Conservation (phyloP, 2,113 vertebrate genomes). For the Loxodonta africana region DNA sequence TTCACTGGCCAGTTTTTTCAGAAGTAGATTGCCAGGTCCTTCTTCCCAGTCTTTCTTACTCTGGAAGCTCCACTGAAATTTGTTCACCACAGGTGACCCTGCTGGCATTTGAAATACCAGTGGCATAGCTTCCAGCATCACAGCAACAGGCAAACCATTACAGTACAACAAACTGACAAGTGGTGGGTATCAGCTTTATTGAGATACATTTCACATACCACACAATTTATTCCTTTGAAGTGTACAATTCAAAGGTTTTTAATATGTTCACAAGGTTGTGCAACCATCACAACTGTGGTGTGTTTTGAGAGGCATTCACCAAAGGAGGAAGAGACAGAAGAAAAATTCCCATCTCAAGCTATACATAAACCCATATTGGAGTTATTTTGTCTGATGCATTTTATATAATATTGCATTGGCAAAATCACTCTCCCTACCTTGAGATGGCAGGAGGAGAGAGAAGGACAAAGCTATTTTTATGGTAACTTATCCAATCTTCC, state of each 20-base stretch:
- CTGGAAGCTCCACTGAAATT: too few relatives aligned
- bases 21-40: too few relatives aligned
- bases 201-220: not conserved
- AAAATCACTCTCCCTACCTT: not conserved
- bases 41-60: too few relatives aligned
- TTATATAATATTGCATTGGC: not conserved
- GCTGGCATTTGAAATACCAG: too few relatives aligned
- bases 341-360: not conserved
- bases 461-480: slow-evolving; percentile 8
- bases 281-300: not conserved
- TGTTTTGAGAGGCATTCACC: not conserved
- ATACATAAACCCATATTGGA: not conserved
- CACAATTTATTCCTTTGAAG: not conserved
- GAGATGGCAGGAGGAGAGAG: not conserved
- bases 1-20: too few relatives aligned
- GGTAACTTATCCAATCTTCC: not conserved
- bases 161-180: too few relatives aligned
- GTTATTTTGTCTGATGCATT: not conserved
- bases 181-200: not conserved
- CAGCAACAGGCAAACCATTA: too few relatives aligned
- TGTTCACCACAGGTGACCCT: too few relatives aligned
- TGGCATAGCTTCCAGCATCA: too few relatives aligned
- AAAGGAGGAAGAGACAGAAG: slow-evolving; percentile 4
- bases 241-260: not conserved
- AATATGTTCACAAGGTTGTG: not conserved